These are phyloP conservation scores for Furcula furcula DNA, from an alignment of 2,888 invertebrate genomes.

Conservation along the genomic window DNA sequence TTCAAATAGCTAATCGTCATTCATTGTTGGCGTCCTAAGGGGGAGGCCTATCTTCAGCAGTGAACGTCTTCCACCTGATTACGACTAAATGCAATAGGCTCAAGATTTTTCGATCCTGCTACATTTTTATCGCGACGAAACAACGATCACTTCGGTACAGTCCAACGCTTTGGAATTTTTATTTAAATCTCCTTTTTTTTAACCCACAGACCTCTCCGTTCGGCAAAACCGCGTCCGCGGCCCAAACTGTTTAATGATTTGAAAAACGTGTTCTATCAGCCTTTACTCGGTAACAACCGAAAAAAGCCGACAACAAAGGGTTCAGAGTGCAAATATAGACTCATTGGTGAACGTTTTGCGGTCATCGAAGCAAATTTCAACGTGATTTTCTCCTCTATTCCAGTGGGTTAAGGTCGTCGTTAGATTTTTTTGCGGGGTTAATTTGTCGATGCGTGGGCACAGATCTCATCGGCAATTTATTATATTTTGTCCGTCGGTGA, in stretches of 20 bases:
- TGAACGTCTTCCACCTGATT: no score
- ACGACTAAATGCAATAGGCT: no score
- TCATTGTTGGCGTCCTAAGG: no score
- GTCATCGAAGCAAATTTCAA: slow-evolving; percentile 3
- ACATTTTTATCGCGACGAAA: slow-evolving; percentile 55
- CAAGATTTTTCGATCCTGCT: slow-evolving; percentile 35
- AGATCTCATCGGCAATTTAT: slow-evolving; percentile 82
- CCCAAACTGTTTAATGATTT: slow-evolving; percentile 82
- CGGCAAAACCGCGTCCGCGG: slow-evolving; percentile 64
- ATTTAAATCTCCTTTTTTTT: slow-evolving; percentile 35
- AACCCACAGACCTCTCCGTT: slow-evolving; percentile 44
- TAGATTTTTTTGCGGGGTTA: slow-evolving; percentile 22
- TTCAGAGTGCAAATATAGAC: slow-evolving; percentile 78
- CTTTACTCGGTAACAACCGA: slow-evolving; percentile 79
- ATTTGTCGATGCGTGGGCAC: slow-evolving; percentile 63
- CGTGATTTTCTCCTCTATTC: slow-evolving; percentile 42
- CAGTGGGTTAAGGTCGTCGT: slow-evolving; percentile 21
- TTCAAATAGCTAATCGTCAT: no score
- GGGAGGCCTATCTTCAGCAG: no score
- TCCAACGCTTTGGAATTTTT: slow-evolving; percentile 54
- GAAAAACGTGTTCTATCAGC: slow-evolving; percentile 83
- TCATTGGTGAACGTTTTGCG: slow-evolving; percentile 38
- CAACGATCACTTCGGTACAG: slow-evolving; percentile 60
- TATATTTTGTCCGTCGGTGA: slow-evolving; percentile 78
- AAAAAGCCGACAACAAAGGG: slow-evolving; percentile 79